Evolutionary conservation across 2,113 vertebrate species (phyloP), one percentile per base, ranked within the genome.

Genomic region (Cavia porcellus): DNA sequence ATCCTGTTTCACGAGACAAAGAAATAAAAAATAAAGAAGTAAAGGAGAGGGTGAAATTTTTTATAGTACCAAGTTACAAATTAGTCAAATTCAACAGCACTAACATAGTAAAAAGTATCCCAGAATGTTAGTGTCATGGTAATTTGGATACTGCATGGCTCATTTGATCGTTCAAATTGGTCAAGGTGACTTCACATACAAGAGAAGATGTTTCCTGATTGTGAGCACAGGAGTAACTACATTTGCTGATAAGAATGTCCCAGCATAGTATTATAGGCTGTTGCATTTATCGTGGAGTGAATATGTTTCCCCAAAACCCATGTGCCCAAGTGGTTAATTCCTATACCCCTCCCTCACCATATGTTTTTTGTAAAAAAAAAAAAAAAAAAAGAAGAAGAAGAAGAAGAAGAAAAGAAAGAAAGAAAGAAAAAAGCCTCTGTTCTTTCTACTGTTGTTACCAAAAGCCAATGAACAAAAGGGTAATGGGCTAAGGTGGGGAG

Each of bases 311-410:
- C 42, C 24, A 83, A 91, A 95, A 93, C 11, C 3, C 5, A 14
- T 2, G 2, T 15, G 28, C 42, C 55, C 35, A 94, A 55, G n/a
- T 74, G 32, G 10, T 57, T 64, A 59, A 88, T 72, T 93, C 35
- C 47, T 88, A 17, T 1, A 61, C 1, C 12, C 85, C 8, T 62
- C 19, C 30, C 47, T 50, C 61, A 19, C 17, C 55, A 86, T 24
- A n/a, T 93, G 15, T 2, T 5, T 96, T 81, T 80, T 80, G 14
- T 70, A 32, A 57, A 92, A 94, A 57, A 96, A 92, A 20, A 57
- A 55, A 57, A 57, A 57, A 15, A 75, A 38, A 38, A 38, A 38
- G 38, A 38, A n/a, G n/a, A n/a, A n/a, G n/a, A n/a, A n/a, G n/a
- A n/a, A n/a, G n/a, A 38, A 38, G 38, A 38, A 38, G 2, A 38